A percentile compares a stretch with the other conserved stretches of the same genome.
phyloP scores from a whole-genome alignment of 2,797 vertebrate species.

The Huso huso region DNA sequence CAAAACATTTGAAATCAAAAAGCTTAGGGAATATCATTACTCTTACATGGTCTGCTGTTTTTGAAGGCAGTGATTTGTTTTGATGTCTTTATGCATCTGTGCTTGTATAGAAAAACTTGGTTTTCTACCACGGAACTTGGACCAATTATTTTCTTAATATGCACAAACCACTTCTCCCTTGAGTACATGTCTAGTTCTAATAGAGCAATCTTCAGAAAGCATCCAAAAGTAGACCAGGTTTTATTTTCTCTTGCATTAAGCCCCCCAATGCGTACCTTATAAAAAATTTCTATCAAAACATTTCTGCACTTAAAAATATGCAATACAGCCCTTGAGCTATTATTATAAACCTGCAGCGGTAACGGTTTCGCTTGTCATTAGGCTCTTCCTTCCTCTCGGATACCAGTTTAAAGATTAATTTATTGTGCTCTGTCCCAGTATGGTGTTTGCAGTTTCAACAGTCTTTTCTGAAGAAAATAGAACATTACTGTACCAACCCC shows the following conservation, averaged over 20 bases:
- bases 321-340: no score
- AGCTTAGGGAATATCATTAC: no score
- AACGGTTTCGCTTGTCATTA: neutral
- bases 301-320: no score
- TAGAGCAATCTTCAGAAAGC: neutral
- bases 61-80: no score
- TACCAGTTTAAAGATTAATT: conserved; percentile 1
- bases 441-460: neutral
- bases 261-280: no score
- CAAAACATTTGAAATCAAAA: no score
- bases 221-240: neutral
- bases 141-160: neutral
- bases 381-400: neutral
- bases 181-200: neutral
- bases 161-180: neutral
- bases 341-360: no score
- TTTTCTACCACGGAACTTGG: neutral
- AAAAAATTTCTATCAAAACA: no score
- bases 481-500: no score
- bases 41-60: no score
- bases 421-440: neutral
- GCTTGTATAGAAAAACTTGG: neutral
- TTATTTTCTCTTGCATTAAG: neutral
- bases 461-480: neutral
- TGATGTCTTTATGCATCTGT: neutral